Evolutionary conservation across 2,113 vertebrate species (phyloP).

Genomic region (Lepus timidus): DNA sequence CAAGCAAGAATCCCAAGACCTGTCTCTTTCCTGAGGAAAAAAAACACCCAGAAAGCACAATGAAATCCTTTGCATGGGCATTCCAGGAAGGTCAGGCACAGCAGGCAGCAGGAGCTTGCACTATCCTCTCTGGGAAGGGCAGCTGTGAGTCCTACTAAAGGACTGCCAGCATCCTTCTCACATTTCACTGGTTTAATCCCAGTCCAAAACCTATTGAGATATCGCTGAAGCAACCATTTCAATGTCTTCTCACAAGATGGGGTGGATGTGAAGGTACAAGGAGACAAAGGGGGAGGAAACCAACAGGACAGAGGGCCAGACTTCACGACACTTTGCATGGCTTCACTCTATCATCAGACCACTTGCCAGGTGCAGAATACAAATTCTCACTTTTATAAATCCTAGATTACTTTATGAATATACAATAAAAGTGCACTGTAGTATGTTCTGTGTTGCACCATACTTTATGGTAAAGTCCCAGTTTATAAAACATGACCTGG

Average conservation of each 20-base stretch:
- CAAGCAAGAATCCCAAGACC: background rate
- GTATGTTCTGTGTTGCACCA: background rate
- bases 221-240: background rate
- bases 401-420: background rate
- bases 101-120: background rate
- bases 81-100: background rate
- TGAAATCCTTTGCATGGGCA: background rate
- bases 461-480: background rate
- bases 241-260: background rate
- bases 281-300: background rate
- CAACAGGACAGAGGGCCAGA: background rate
- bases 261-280: fast-evolving
- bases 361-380: background rate
- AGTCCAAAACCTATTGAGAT: background rate
- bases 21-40: conserved; percentile 30
- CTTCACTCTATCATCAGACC: background rate
- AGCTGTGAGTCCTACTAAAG: conserved; percentile 71
- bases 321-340: background rate
- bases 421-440: background rate
- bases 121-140: conserved; percentile 1
- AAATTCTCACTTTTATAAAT: background rate
- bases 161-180: conserved; percentile 49
- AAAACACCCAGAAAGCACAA: background rate
- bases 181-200: conserved; percentile 64
- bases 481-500: background rate